Evolutionary conservation across 2,888 invertebrate species (phyloP).

Genomic region (Chloroclystis v-ata): DNA sequence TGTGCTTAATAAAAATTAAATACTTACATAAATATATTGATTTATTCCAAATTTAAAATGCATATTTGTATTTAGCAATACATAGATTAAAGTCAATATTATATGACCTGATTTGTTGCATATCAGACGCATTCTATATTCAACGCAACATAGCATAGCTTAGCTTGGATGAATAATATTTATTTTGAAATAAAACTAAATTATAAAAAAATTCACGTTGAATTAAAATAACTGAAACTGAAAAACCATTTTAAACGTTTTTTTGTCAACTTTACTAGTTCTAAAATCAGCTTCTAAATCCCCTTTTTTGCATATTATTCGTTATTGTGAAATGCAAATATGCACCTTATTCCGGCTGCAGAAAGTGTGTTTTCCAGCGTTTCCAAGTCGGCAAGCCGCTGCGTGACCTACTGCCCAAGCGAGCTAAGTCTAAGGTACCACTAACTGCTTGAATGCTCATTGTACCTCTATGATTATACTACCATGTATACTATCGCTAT

Average conservation of each 20-base stretch:
- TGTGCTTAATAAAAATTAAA: no score
- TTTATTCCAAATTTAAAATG: constrained; percentile 18
- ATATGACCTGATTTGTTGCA: no score
- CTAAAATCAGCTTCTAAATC: background rate
- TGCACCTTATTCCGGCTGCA: constrained; percentile 27
- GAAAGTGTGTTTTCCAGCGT: constrained; percentile 63
- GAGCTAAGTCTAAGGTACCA: constrained; percentile 60
- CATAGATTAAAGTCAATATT: no score
- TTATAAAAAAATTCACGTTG: no score
- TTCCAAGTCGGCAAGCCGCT: constrained; percentile 53
- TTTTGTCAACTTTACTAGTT: background rate
- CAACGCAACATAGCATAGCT: no score
- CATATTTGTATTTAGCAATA: constrained; percentile 29
- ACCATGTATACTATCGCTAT: no score
- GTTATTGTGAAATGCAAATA: constrained; percentile 19
- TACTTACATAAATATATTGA: constrained; percentile 2
- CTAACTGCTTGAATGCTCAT: background rate
- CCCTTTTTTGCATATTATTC: background rate
- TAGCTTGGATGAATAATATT: no score
- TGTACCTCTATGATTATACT: no score
- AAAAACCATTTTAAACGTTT: no score
- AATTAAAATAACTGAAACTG: no score
- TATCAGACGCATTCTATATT: no score
- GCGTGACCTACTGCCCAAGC: constrained; percentile 54
- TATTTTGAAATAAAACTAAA: no score